Percentiles rank a stretch among this genome's conserved stretches.
Evolutionary conservation across 1,140 invertebrate genomes (phyloP).

Genomic region (Lasioglossum albipes): DNA sequence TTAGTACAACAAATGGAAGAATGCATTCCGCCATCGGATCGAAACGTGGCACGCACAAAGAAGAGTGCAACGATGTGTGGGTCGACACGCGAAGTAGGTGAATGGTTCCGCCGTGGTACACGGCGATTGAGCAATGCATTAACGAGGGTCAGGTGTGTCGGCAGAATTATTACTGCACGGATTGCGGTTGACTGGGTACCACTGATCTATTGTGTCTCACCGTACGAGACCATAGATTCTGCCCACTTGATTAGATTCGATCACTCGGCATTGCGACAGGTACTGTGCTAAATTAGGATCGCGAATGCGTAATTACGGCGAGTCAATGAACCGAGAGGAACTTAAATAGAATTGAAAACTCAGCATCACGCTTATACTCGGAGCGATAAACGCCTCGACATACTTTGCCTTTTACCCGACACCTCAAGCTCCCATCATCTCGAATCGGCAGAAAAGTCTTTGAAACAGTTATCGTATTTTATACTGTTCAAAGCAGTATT

Average conservation of each 20-base stretch:
- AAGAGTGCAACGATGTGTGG: slow-evolving; percentile 9
- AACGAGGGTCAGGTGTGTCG: slow-evolving; percentile 64
- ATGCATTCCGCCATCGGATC: neutral
- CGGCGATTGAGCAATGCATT: slow-evolving; percentile 59
- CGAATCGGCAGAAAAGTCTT: no score
- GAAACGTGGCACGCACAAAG: slow-evolving; percentile 8
- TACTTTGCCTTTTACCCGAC: no score
- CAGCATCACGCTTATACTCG: no score
- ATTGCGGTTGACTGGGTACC: slow-evolving; percentile 24
- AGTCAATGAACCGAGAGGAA: slow-evolving; percentile 5
- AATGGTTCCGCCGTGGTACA: slow-evolving; percentile 52
- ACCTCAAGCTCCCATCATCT: no score
- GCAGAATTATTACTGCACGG: slow-evolving; percentile 49
- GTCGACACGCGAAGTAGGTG: slow-evolving; percentile 55
- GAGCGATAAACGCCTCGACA: neutral
- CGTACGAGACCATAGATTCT: slow-evolving; percentile 34
- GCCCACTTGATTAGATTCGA: slow-evolving; percentile 51
- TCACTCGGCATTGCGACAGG: slow-evolving; percentile 39
- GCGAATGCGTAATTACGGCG: slow-evolving; percentile 14
- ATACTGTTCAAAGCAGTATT: no score
- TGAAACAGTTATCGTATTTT: no score
- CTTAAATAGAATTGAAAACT: slow-evolving; percentile 11
- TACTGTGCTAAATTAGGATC: slow-evolving; percentile 45
- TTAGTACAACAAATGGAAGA: neutral
- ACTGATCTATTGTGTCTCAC: slow-evolving; percentile 31